phyloP scores from a whole-genome alignment of 2,113 vertebrate species.

The Piaya cayana region DNA sequence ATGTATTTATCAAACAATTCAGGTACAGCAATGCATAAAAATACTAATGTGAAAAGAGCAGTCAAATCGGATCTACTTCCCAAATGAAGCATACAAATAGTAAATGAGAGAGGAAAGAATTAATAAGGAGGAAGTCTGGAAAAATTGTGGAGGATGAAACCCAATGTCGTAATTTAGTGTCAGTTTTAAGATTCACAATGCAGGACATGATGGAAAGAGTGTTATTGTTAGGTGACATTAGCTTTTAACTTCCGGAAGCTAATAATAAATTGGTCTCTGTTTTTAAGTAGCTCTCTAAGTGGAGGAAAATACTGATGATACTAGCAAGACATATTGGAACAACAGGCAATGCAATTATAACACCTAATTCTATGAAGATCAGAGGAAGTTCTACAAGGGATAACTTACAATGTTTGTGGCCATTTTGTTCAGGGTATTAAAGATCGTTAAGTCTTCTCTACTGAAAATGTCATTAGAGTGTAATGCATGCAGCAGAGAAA shows the following conservation, averaged over 20 bases:
- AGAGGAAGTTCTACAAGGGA: background rate
- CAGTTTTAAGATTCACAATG: background rate
- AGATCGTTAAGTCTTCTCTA: background rate
- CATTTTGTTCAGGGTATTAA: background rate
- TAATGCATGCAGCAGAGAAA: background rate
- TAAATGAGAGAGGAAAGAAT: background rate
- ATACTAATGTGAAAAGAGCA: background rate
- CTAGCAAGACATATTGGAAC: background rate
- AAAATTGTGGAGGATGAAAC: background rate
- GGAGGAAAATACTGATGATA: background rate
- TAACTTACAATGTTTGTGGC: background rate
- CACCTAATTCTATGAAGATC: background rate
- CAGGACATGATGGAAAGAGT: background rate
- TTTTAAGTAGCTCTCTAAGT: background rate
- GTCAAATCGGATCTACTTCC: background rate
- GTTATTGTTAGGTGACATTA: background rate
- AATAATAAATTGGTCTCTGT: background rate
- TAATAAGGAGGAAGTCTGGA: background rate
- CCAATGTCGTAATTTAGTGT: background rate
- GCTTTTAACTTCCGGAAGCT: background rate
- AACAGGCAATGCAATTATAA: background rate
- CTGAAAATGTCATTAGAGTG: background rate
- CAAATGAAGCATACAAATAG: background rate
- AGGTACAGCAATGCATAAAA: background rate
- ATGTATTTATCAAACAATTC: slow-evolving; percentile 23